Evolutionary conservation across 2,888 invertebrate genomes (phyloP), one percentile per base, ranked within the genome.

Genomic region (Hypsopygia costalis): DNA sequence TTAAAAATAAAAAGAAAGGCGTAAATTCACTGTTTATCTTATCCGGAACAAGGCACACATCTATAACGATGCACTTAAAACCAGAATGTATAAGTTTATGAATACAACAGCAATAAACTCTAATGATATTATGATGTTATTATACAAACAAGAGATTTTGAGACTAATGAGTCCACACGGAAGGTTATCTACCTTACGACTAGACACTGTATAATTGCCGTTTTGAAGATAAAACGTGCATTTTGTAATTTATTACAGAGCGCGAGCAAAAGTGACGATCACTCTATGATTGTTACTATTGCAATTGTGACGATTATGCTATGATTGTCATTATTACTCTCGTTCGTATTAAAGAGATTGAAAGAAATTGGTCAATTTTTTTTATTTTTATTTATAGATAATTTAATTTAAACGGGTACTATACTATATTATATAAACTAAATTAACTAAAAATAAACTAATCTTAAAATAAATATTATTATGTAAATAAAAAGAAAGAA

Each of bases 61-160:
- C 44, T 44, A 44, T 48, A 51, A 51, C 36, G 51, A 51, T 44
- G 51, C 47, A 43, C 51, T 51, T 51, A 48, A 47, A 41, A 35
- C 40, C 38, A 36, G 47, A 44, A 50, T 44, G 47, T 46, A 47
- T 50, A 46, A 50, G 43, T 47, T 50, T 50, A 50, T 47, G 50
- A 46, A 50, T 47, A 50, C 41, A 50, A 34, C 47, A 12, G 42
- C 47, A 21, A 46, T 50, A 50, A 50, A 46, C 40, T 28, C 28
- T 50, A 50, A 50, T 50, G 47, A 46, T 50, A 47, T 47, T 45
- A 50, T 44, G 45, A 45, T 50, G 50, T 47, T 47, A 39, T 39
- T 39, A 47, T 44, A 50, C 47, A 50, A 47, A 45, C 47, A 47
- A 47, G 42, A 44, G 42, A 41, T 44, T 48, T 47, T 43, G 33